phyloP scores from a whole-genome alignment of 2,888 invertebrate species.

The Melieria crassipennis region DNA sequence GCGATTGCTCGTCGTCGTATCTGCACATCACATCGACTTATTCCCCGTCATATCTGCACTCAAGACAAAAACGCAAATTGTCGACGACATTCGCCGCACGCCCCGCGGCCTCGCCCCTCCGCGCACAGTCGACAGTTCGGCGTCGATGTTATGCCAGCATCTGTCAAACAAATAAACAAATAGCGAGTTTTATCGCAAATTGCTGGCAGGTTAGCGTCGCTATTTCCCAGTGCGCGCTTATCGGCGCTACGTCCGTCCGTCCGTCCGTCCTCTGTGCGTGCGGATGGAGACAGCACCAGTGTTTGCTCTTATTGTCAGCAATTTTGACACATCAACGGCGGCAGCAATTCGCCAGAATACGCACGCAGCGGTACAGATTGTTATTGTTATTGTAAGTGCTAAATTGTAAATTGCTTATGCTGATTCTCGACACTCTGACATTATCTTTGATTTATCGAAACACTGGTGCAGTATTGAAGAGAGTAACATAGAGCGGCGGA shows the following conservation, averaged over 20 bases:
- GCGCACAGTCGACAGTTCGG: slow-evolving; percentile 7
- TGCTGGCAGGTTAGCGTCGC: not conserved
- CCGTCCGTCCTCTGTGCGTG: not conserved
- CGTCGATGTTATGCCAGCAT: slow-evolving; percentile 44
- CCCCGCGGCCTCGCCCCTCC: not conserved
- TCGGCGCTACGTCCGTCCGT: not conserved
- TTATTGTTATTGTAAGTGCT: not conserved
- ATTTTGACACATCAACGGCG: not conserved
- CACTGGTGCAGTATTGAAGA: not conserved
- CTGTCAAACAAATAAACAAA: slow-evolving; percentile 59
- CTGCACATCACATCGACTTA: too few species aligned
- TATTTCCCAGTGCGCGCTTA: not conserved
- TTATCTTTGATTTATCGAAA: not conserved
- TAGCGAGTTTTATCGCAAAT: slow-evolving; percentile 11
- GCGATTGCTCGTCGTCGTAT: too few species aligned
- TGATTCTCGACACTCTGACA: not conserved
- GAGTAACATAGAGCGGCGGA: not conserved
- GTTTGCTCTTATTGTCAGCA: not conserved
- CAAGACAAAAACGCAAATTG: not conserved
- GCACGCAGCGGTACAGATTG: not conserved
- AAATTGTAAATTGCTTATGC: slow-evolving; percentile 3
- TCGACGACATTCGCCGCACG: not conserved
- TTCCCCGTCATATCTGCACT: too few species aligned
- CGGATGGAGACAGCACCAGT: not conserved
- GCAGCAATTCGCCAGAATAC: too few species aligned